phyloP scores from a whole-genome alignment of 2,888 invertebrate species.

The Acanthosepion esculentum region DNA sequence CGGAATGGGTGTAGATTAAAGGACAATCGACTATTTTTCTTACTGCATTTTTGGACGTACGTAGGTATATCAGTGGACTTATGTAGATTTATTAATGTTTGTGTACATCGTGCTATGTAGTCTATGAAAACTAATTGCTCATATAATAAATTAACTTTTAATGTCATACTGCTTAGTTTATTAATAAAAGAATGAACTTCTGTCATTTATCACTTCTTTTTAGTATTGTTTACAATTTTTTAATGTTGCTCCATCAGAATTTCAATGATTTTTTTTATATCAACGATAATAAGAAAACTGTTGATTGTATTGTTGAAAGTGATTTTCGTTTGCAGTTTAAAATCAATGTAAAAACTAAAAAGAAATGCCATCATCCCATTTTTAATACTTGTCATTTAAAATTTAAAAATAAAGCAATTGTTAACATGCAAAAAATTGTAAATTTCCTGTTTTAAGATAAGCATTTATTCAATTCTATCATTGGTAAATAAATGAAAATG shows the following conservation, averaged over 20 bases:
- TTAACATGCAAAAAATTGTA: too few relatives aligned
- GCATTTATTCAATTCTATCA: too few relatives aligned
- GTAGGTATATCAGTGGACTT: background rate
- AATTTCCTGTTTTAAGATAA: too few relatives aligned
- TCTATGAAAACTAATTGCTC: background rate
- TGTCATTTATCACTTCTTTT: background rate
- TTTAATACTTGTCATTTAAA: too few relatives aligned
- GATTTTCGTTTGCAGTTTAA: background rate
- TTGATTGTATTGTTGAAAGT: background rate
- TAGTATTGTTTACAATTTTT: background rate
- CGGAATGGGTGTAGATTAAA: background rate
- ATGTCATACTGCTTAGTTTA: background rate
- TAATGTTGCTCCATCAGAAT: background rate
- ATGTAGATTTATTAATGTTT: background rate
- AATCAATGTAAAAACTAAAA: background rate
- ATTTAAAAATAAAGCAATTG: too few relatives aligned
- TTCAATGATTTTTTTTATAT: background rate
- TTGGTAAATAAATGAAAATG: too few relatives aligned
- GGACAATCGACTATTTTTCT: background rate
- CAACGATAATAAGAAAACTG: background rate
- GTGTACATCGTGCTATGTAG: background rate
- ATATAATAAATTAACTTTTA: background rate
- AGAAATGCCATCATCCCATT: background rate
- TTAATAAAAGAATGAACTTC: background rate
- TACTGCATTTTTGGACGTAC: background rate